These are phyloP conservation scores for Plebejus anna DNA, from an alignment of 2,888 invertebrate species.

Conservation along the genomic window DNA sequence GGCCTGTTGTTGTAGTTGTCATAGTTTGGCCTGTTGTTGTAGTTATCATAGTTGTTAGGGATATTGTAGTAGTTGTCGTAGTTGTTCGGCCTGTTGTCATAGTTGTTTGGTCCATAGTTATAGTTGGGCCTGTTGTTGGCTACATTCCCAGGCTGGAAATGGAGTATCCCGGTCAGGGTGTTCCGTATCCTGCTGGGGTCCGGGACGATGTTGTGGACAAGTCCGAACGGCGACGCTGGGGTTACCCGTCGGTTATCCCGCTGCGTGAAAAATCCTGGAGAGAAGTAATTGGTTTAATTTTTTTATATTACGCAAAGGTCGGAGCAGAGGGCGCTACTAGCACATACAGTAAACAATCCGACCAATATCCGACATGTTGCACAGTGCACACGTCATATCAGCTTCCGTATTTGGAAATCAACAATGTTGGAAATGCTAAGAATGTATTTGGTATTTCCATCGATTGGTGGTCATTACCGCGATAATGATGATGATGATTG, in stretches of 20 bases:
- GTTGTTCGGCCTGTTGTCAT: conserved; percentile 25
- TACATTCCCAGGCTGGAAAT: conserved; percentile 39
- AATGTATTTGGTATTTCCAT: not conserved
- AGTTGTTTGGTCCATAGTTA: conserved; percentile 12
- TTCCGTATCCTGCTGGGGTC: conserved; percentile 44
- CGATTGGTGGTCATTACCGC: not conserved
- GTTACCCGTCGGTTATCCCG: conserved; percentile 44
- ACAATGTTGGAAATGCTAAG: not conserved
- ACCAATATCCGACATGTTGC: too few species aligned
- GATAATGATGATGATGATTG: not conserved
- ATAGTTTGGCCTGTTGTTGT: conserved; percentile 31
- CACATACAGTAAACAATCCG: too few species aligned
- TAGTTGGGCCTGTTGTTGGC: conserved; percentile 20
- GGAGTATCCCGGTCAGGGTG: conserved; percentile 44
- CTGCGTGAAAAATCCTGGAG: conserved; percentile 52
- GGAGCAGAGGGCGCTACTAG: not conserved
- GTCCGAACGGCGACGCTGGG: conserved; percentile 38
- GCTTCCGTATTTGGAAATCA: too few species aligned
- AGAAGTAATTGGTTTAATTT: not conserved
- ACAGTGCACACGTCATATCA: too few species aligned
- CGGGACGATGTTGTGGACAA: conserved; percentile 41
- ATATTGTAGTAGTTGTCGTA: not conserved
- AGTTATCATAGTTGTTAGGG: conserved; percentile 29
- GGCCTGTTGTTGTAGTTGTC: conserved; percentile 33
- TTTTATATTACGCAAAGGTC: not conserved